These are phyloP conservation scores for Tanypteryx hageni DNA, from an alignment of 2,888 invertebrate genomes.

Conservation along the genomic window DNA sequence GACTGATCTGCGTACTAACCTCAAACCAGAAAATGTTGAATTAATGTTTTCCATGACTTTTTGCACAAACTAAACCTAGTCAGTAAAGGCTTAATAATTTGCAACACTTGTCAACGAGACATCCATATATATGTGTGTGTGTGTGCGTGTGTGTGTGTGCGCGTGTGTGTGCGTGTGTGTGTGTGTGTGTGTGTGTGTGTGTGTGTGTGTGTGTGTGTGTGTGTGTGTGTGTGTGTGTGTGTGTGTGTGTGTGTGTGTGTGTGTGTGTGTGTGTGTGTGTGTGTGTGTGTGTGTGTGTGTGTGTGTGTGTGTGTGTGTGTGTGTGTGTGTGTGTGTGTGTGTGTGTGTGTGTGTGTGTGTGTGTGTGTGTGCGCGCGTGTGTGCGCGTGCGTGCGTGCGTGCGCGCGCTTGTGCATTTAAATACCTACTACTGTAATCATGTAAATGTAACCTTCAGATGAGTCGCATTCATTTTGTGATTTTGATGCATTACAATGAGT, in stretches of 20 bases:
- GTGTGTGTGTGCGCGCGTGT: background rate
- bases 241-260: background rate
- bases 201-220: constrained; percentile 1
- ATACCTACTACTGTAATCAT: background rate
- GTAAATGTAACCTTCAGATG: too few species aligned
- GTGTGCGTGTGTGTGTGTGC: background rate
- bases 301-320: background rate
- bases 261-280: background rate
- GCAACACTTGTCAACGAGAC: too few species aligned
- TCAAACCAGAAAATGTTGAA: too few species aligned
- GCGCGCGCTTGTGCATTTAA: background rate
- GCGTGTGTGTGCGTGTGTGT: background rate
- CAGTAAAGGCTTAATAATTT: too few species aligned
- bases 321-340: background rate
- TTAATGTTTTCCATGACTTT: too few species aligned
- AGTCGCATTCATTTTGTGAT: too few species aligned
- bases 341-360: background rate
- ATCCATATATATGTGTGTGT: background rate
- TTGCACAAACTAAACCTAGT: too few species aligned
- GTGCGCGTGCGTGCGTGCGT: background rate
- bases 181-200: constrained; percentile 1
- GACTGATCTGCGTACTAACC: too few species aligned
- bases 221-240: constrained; percentile 1
- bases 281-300: background rate
- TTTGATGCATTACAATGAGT: too few species aligned